Evolutionary conservation across 2,113 vertebrate species (phyloP), one percentile per base, ranked within the genome.

Genomic region (Sciurus niger): DNA sequence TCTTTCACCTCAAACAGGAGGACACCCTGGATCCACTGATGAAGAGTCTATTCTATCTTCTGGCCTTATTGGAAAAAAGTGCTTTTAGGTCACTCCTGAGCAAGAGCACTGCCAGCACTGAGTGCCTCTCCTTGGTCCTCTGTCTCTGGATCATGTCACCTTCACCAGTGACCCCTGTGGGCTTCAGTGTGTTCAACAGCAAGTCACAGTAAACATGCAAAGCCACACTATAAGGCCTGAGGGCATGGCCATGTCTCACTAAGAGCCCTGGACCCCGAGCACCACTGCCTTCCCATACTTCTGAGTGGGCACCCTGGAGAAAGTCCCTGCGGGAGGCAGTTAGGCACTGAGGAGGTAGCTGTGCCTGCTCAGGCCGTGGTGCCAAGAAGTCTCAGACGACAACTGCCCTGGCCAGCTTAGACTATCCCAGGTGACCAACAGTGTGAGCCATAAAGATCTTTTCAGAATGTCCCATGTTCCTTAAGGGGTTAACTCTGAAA

Each of bases 1-100:
- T 89, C 96, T 97, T 96, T 97, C 89, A 97, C 84, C 94, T 95
- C 37, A 25, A 97, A 93, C 96, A 30, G 95, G 92, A 95, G 93
- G 43, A 89, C 5, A 96, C 85, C 4, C 37, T 89, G 92, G 80
- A 96, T 90, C 60, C 85, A 82, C 0, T 13, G 46, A 96, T 37
- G 53, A 24, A 58, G 55, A 46, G 48, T 55, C 80, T 73, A 6
- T 30, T 68, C 46, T 48, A 48, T 48, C 18, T 79, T 89, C 8
- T 2, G 24, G 89, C 76, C 86, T 93, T 24, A 43, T 2, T 65
- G 55, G 48, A 77, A 91, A 88, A 40, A 77, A 92, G 74, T 55
- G 30, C 24, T 83, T 58, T 76, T 37, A 70, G 77, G 70, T 84
- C 79, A 77, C 40, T 37, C 1, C 0, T 12, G 22, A 84, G 43